phyloP scores from a whole-genome alignment of 1,140 invertebrate species.

The Drosophila novamexicana region DNA sequence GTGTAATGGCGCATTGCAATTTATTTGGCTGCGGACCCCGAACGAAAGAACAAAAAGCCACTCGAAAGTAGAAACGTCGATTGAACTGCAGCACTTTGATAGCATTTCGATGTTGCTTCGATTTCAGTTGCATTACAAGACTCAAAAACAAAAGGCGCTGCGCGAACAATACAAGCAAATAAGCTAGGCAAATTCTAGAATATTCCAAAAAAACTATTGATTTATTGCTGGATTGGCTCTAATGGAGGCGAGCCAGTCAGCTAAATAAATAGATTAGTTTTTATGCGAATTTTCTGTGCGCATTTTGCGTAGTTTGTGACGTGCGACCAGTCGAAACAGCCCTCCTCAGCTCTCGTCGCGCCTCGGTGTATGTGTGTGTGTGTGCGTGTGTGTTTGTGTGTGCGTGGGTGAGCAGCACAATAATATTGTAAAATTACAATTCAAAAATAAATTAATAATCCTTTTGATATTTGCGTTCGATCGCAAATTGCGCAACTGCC shows the following conservation, averaged over 20 bases:
- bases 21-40: slow-evolving; percentile 35
- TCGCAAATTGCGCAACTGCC: slow-evolving; percentile 39
- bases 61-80: slow-evolving; percentile 48
- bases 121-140: slow-evolving; percentile 72
- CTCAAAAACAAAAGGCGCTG: slow-evolving; percentile 67
- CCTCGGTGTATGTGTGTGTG: slow-evolving; percentile 7
- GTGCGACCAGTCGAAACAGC: slow-evolving; percentile 11
- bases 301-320: slow-evolving; percentile 69
- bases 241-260: slow-evolving; percentile 56
- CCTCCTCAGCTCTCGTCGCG: background rate
- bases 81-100: slow-evolving; percentile 64
- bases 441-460: slow-evolving; percentile 18
- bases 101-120: slow-evolving; percentile 69
- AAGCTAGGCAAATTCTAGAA: slow-evolving; percentile 16
- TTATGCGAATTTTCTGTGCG: slow-evolving; percentile 37
- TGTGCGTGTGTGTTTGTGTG: slow-evolving; percentile 26
- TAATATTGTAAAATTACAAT: slow-evolving; percentile 53
- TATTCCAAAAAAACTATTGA: slow-evolving; percentile 69
- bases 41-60: slow-evolving; percentile 35
- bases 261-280: slow-evolving; percentile 81
- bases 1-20: slow-evolving; percentile 44
- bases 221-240: slow-evolving; percentile 67
- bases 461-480: slow-evolving; percentile 11
- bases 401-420: slow-evolving; percentile 19
- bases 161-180: slow-evolving; percentile 10